Percentiles rank a stretch among this genome's conserved stretches.
Conservation (phyloP, 2,797 vertebrate species). For the Acanthurus tractus region DNA sequence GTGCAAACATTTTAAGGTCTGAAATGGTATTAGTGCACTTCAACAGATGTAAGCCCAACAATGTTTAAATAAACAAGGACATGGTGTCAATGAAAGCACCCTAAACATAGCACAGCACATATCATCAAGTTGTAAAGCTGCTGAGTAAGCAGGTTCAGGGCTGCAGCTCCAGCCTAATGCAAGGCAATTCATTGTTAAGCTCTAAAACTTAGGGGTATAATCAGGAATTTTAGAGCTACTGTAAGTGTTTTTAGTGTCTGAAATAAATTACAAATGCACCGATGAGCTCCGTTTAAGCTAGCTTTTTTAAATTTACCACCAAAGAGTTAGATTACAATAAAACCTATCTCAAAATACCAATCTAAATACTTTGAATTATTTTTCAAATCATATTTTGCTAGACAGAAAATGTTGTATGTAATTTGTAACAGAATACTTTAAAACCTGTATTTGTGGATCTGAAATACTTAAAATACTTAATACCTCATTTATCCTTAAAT, state of each 20-base stretch:
- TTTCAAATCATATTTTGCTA: too few species aligned
- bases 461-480: too few species aligned
- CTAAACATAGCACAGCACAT: background rate
- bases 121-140: background rate
- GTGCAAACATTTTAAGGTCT: slow-evolving; percentile 9
- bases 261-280: background rate
- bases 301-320: background rate
- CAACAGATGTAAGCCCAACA: background rate
- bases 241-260: background rate
- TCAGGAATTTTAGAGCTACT: too few species aligned
- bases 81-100: background rate
- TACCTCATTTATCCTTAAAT: too few species aligned
- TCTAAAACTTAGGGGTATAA: too few species aligned
- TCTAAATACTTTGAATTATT: too few species aligned
- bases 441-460: too few species aligned
- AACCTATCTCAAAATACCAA: too few species aligned
- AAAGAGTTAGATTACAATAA: too few species aligned
- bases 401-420: too few species aligned
- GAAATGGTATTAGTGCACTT: background rate
- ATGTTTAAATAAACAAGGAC: slow-evolving; percentile 7
- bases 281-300: background rate
- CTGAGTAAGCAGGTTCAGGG: slow-evolving; percentile 1
- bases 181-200: background rate
- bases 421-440: too few species aligned
- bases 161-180: background rate